phyloP scores from a whole-genome alignment of 2,797 vertebrate genomes.

The Poliocrania exsul region DNA sequence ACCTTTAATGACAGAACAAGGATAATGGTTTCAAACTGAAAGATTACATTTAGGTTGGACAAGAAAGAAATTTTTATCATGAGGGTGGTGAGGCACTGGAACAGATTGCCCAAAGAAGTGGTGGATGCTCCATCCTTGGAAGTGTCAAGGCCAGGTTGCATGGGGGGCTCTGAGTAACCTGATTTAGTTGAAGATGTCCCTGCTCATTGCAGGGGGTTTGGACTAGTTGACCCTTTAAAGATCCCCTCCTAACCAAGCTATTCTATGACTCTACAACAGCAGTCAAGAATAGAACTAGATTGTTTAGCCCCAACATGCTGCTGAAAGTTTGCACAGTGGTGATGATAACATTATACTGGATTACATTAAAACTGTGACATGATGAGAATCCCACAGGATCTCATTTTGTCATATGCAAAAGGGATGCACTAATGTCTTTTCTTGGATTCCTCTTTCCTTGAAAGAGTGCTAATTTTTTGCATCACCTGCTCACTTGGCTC shows the following conservation, averaged over 20 bases:
- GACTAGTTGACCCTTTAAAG: not conserved
- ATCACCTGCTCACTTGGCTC: not conserved
- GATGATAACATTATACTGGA: not conserved
- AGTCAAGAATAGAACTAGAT: not conserved
- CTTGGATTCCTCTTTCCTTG: not conserved
- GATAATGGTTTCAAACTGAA: not conserved
- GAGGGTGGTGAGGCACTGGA: not conserved
- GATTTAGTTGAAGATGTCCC: not conserved
- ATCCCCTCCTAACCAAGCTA: not conserved
- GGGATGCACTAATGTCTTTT: not conserved
- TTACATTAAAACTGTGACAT: not conserved
- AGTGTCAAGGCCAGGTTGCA: not conserved
- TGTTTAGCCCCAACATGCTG: not conserved
- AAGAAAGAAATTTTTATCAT: not conserved
- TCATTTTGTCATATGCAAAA: not conserved
- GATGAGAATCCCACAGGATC: not conserved
- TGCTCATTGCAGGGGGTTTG: rapidly evolving
- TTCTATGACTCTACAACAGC: not conserved
- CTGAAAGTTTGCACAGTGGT: not conserved
- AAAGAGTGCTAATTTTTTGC: not conserved
- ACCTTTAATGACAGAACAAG: not conserved
- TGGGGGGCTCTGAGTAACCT: rapidly evolving
- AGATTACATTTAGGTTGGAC: not conserved
- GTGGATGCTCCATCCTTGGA: not conserved
- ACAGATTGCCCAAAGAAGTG: not conserved